A percentile compares a stretch with the other conserved stretches of the same genome.
Conservation (phyloP, 2,113 vertebrate species). For the Dasypus novemcinctus region DNA sequence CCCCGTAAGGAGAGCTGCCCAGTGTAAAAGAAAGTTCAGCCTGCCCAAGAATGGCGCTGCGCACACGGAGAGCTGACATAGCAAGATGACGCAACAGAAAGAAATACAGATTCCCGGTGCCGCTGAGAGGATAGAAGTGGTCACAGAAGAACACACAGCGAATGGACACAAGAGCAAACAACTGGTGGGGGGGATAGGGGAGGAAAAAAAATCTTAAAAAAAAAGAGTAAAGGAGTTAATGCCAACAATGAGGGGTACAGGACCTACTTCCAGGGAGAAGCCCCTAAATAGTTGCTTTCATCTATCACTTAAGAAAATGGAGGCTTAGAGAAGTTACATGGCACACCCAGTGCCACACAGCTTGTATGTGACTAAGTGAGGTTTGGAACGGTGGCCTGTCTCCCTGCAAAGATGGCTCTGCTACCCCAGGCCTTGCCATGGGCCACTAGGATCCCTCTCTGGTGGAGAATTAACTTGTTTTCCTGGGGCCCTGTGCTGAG, state of each 20-base stretch:
- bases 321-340: neutral
- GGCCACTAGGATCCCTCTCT: neutral
- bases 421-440: neutral
- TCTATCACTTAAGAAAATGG: neutral
- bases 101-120: too few species aligned
- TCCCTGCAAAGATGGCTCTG: neutral
- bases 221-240: neutral
- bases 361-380: neutral
- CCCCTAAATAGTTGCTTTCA: neutral
- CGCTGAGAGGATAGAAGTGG: too few species aligned
- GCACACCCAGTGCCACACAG: neutral
- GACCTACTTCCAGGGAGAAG: neutral
- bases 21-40: too few species aligned
- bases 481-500: neutral
- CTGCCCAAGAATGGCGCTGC: too few species aligned
- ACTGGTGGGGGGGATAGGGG: too few species aligned
- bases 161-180: too few species aligned
- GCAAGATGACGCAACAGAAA: too few species aligned
- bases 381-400: neutral
- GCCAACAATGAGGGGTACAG: fast-evolving
- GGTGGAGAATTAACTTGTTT: neutral
- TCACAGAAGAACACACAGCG: too few species aligned
- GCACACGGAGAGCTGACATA: too few species aligned
- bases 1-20: too few species aligned
- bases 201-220: too few species aligned